Evolutionary conservation across 2,113 vertebrate species (phyloP).

Genomic region (Zapus hudsonius): DNA sequence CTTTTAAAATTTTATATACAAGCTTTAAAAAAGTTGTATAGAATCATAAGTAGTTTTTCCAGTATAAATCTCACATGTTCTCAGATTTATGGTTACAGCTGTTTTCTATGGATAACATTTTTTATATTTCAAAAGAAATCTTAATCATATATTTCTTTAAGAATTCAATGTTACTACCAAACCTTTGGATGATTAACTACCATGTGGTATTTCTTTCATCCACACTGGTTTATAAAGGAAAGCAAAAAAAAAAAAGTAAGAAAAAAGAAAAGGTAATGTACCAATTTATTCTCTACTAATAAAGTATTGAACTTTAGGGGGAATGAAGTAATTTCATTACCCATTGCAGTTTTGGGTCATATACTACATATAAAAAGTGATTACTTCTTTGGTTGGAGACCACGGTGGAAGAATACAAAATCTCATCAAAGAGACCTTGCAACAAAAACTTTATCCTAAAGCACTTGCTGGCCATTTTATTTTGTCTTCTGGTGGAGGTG

Average conservation of each 20-base stretch:
- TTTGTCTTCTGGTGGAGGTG: slow-evolving; percentile 7
- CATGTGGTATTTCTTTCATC: slow-evolving; percentile 71
- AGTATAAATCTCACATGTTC: slow-evolving; percentile 35
- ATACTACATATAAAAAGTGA: slow-evolving; percentile 75
- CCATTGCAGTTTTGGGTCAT: slow-evolving; percentile 62
- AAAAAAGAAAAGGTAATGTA: slow-evolving; percentile 75
- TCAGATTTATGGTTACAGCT: slow-evolving; percentile 72
- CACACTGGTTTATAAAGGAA: slow-evolving; percentile 75
- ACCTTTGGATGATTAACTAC: slow-evolving; percentile 73
- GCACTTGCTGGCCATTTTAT: slow-evolving; percentile 58
- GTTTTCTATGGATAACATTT: slow-evolving; percentile 56
- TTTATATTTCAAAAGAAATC: slow-evolving; percentile 67
- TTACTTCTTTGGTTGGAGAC: slow-evolving; percentile 74
- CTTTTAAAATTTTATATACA: slow-evolving; percentile 52
- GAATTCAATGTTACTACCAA: slow-evolving; percentile 43
- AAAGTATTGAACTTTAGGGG: slow-evolving; percentile 71
- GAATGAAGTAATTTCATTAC: slow-evolving; percentile 76
- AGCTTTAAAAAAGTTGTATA: slow-evolving; percentile 20
- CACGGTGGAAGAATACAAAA: slow-evolving; percentile 49
- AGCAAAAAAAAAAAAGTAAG: slow-evolving; percentile 72
- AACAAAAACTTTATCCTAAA: slow-evolving; percentile 57
- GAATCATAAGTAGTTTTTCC: slow-evolving; percentile 59
- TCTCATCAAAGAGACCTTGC: slow-evolving; percentile 68
- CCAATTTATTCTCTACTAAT: slow-evolving; percentile 76
- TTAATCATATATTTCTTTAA: slow-evolving; percentile 53